Evolutionary conservation across 2,797 vertebrate genomes (phyloP).

Genomic region (Micromesistius poutassou): DNA sequence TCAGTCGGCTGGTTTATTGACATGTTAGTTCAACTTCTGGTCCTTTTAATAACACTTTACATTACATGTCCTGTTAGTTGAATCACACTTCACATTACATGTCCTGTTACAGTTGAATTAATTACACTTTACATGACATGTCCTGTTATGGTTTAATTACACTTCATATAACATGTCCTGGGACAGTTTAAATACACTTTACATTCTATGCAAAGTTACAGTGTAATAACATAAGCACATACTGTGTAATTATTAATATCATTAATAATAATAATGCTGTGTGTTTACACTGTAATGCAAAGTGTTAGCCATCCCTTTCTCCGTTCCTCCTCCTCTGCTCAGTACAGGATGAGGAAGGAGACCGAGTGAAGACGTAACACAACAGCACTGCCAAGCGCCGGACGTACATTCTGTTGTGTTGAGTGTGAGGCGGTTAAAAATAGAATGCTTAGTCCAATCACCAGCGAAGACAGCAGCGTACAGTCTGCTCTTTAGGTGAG

Average conservation of each 20-base stretch:
- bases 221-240: background rate
- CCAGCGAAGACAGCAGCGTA: background rate
- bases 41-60: too few relatives aligned
- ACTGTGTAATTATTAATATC: background rate
- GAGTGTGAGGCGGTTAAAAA: background rate
- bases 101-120: too few relatives aligned
- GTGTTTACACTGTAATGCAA: background rate
- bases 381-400: background rate
- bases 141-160: too few relatives aligned
- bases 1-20: background rate
- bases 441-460: background rate
- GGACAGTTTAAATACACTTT: too few relatives aligned
- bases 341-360: background rate
- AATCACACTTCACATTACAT: too few relatives aligned
- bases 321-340: background rate
- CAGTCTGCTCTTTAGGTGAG: background rate
- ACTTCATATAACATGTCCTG: too few relatives aligned
- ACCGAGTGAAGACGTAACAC: background rate
- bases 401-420: background rate
- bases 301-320: background rate
- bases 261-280: background rate
- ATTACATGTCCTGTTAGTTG: too few relatives aligned
- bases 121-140: too few relatives aligned
- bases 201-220: background rate
- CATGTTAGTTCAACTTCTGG: too few relatives aligned